Percentiles rank a stretch among this genome's conserved stretches.
Conservation (phyloP, 2,797 vertebrate species). For the Artibeus jamaicensis region DNA sequence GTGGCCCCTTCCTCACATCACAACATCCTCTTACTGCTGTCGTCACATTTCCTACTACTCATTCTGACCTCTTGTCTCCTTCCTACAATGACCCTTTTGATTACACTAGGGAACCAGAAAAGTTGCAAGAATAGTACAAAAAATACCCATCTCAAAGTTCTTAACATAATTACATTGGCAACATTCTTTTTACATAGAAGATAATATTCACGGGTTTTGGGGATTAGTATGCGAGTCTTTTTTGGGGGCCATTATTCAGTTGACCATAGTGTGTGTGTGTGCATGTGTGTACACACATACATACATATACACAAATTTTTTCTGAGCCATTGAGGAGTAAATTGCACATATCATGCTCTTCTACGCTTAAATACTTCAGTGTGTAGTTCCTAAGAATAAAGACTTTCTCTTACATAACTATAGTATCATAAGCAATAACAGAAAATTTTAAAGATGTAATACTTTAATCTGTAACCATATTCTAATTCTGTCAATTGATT, state of each 20-base stretch:
- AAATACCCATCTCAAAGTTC: not conserved
- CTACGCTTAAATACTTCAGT: not conserved
- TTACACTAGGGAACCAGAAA: too few relatives aligned
- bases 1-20: not conserved
- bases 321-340: not conserved
- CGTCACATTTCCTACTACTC: not conserved
- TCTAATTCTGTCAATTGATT: not conserved
- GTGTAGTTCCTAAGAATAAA: not conserved
- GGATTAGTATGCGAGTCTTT: not conserved
- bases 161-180: not conserved
- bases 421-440: not conserved
- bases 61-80: not conserved
- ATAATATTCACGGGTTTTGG: not conserved
- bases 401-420: not conserved
- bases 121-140: too few relatives aligned
- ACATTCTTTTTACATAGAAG: not conserved
- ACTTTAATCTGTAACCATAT: not conserved
- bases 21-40: not conserved
- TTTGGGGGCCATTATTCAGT: not conserved
- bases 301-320: not conserved
- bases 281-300: not conserved
- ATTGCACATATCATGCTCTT: not conserved
- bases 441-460: not conserved
- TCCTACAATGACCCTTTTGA: not conserved
- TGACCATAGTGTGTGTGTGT: not conserved